These are phyloP conservation scores for Drosophila dives DNA, from an alignment of 2,888 invertebrate species.

Conservation along the genomic window DNA sequence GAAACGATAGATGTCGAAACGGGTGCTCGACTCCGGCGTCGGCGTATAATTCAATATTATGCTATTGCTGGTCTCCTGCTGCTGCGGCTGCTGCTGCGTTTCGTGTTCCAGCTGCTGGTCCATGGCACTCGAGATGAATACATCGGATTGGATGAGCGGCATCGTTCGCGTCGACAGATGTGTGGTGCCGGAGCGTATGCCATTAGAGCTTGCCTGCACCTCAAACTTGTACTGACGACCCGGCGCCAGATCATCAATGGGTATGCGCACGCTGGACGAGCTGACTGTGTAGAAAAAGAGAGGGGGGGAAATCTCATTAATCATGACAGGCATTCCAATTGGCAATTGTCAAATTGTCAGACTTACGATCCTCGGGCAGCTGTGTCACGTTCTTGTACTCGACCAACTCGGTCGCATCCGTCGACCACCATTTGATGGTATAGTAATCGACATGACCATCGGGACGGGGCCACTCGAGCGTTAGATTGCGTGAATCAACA, in stretches of 20 bases:
- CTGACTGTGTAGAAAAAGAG: slow-evolving; percentile 47
- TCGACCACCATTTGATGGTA: slow-evolving; percentile 91
- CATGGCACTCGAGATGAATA: slow-evolving; percentile 92
- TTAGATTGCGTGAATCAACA: slow-evolving; percentile 95
- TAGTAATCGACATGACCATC: slow-evolving; percentile 94
- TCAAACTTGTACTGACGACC: slow-evolving; percentile 92
- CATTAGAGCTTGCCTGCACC: slow-evolving; percentile 92
- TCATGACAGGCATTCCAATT: neutral
- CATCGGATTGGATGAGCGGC: slow-evolving; percentile 95
- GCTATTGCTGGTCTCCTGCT: slow-evolving; percentile 89
- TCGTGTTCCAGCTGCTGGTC: slow-evolving; percentile 86
- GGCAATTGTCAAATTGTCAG: neutral
- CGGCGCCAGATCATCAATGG: slow-evolving; percentile 91
- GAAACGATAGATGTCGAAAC: slow-evolving; percentile 94
- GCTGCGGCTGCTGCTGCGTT: slow-evolving; percentile 85
- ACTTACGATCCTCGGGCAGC: slow-evolving; percentile 73
- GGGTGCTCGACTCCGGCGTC: slow-evolving; percentile 91
- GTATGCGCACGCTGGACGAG: slow-evolving; percentile 86
- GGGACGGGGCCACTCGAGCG: slow-evolving; percentile 95
- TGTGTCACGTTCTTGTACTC: slow-evolving; percentile 86
- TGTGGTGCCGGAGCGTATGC: slow-evolving; percentile 91
- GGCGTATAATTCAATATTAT: slow-evolving; percentile 91
- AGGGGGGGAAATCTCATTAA: neutral
- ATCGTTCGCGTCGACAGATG: slow-evolving; percentile 91
- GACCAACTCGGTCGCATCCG: slow-evolving; percentile 85